Evolutionary conservation across 2,113 vertebrate genomes (phyloP), one percentile per base, ranked within the genome.

Genomic region (Apteryx owenii): DNA sequence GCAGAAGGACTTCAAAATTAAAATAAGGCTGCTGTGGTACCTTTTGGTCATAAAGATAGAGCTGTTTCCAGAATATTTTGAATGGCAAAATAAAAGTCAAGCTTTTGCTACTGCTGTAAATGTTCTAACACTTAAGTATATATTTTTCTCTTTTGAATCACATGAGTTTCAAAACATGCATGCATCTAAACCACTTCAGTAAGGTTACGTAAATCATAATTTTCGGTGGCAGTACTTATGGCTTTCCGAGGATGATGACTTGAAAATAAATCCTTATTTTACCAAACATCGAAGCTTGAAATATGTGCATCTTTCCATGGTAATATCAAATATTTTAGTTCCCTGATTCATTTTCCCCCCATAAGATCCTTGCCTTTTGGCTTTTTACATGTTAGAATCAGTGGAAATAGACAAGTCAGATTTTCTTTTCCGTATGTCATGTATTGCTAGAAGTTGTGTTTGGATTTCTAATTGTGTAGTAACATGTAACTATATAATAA

Each of bases 191-290:
- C 69, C 48, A 7, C 81, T 85, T 81, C 4, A 48, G 44, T 64
- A 70, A 85, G 53, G 75, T 82, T 65, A 84, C 44, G 62, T 90
- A 90, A 82, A 93, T 93, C 61, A 31, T 50, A 21, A 68, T 84
- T 84, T 58, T 33, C 78, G 87, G n/a, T 80, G 81, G 90, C 70
- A 77, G 90, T 90, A 94, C 92, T 87, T 88, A 68, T 22, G 81
- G 26, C 69, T 76, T 93, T 92, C 10, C 13, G n/a, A 96, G 46
- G 62, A 64, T 0, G 2, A 68, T 51, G 58, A 92, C 73, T 91
- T 90, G 58, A 90, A 65, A 95, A 87, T 76, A 94, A 95, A 60
- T 61, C 21, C 68, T 60, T 89, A 29, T 90, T 94, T 94, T 94
- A 66, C 62, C 70, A 58, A 61, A 73, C 38, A 72, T 76, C 25